Evolutionary conservation across 2,797 vertebrate genomes (phyloP), one percentile per base, ranked within the genome.

Genomic region (Calcarius lapponicus): DNA sequence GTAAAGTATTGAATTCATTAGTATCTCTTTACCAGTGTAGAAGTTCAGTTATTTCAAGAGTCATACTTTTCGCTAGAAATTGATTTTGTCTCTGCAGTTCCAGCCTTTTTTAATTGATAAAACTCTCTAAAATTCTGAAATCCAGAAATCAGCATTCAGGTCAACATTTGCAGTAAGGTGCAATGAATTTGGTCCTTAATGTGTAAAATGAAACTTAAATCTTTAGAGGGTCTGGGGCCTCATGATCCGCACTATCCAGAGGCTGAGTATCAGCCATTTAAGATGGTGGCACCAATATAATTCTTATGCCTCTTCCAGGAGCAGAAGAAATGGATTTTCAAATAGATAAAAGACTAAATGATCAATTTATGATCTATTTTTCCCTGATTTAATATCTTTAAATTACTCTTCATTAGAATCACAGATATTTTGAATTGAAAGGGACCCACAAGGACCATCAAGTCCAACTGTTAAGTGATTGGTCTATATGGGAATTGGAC

Each of bases 401-500:
- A 65, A 72, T 36, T 64, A 36, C 6, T 80, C 9, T 76, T 90
- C 34, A 66, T 80, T 29, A 61, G 47, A 86, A 36, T 51, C 14
- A 31, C 21, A 71, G 26, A 32, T 48, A 48, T 28, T 56, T 10
- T 48, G 21, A 21, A 20, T 32, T 48, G 10, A 34, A 47, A 11
- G 24, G 34, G n/a, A 53, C 9, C 7, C 29, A 62, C 48, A 42
- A 62, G 22, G 9, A 54, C 10, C 31, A 62, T 22, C 31, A 26
- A 56, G 14, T 62, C 21, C 31, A 56, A 3, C 11, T 31, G 1
- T 42, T 42, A 26, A 62, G 6, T 15, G 31, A 34, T 31, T 62
- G 25, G 12, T 26, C 17, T 12, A 14, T 13, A 31, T 12, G 17
- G 48, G 50, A 62, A 42, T 42, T 0, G 0, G 7, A 34, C 34